Conservation (phyloP, 2,797 vertebrate genomes). For the Eulemur coronatus region DNA sequence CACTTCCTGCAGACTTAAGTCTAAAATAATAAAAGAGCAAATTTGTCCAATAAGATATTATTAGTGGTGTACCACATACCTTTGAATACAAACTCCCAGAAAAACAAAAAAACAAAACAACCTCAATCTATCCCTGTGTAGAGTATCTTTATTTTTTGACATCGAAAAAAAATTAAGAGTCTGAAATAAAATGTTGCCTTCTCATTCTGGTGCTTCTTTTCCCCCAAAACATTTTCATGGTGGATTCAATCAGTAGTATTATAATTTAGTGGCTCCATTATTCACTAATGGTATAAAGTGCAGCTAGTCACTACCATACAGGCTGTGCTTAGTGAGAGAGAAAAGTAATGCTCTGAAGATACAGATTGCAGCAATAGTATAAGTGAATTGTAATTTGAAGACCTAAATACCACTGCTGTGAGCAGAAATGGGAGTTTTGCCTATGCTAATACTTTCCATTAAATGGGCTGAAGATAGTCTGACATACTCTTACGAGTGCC, state of each 20-base stretch:
- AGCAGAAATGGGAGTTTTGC: constrained; percentile 40
- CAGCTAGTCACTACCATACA: neutral
- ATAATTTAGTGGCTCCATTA: neutral
- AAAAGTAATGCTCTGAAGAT: constrained; percentile 63
- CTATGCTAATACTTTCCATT: constrained; percentile 53
- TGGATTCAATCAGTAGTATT: constrained; percentile 34
- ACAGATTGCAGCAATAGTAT: neutral
- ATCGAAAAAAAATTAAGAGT: neutral
- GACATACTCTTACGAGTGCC: neutral
- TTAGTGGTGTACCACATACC: neutral
- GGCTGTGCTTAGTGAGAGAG: constrained; percentile 61
- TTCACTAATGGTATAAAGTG: constrained; percentile 16
- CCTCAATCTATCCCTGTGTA: neutral
- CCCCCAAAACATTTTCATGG: neutral
- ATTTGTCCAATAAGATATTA: neutral
- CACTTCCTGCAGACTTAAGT: neutral
- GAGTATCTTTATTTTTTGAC: neutral
- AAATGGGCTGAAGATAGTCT: constrained; percentile 51
- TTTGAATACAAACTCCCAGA: neutral
- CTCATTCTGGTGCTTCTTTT: neutral
- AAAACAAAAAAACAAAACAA: neutral
- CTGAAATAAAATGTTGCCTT: neutral
- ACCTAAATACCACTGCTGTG: constrained; percentile 2
- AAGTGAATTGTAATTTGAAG: constrained; percentile 29
- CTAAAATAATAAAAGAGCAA: neutral